These are phyloP conservation scores for Trichogramma pretiosum DNA, from an alignment of 1,140 invertebrate genomes.

Conservation along the genomic window DNA sequence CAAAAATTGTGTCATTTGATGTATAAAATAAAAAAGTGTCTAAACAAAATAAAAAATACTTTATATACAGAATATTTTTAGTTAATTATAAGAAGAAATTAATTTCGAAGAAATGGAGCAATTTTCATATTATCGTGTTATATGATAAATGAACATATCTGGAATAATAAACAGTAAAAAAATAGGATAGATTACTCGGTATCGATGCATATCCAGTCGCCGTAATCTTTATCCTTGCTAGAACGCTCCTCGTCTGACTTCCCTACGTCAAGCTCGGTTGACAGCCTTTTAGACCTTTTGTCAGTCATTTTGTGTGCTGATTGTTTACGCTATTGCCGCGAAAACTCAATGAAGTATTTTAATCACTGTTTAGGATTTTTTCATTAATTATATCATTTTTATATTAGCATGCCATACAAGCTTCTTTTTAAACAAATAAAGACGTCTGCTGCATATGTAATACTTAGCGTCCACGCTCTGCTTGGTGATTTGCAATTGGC, in stretches of 20 bases:
- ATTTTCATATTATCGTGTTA: neutral
- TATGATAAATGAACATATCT: neutral
- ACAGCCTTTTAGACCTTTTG: constrained; percentile 13
- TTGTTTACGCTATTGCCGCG: no score
- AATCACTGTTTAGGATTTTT: no score
- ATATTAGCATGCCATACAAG: no score
- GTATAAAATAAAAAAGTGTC: neutral
- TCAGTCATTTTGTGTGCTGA: constrained; percentile 14
- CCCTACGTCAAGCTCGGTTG: constrained; percentile 9
- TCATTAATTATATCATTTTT: no score
- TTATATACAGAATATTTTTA: neutral
- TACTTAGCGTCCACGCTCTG: no score
- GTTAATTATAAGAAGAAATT: neutral
- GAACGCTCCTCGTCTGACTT: constrained; percentile 33
- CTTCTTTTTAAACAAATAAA: no score
- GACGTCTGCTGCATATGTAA: no score
- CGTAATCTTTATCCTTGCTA: constrained; percentile 35
- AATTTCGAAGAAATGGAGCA: neutral
- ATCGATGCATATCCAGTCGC: constrained; percentile 43
- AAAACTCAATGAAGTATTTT: no score
- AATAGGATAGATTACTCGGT: constrained; percentile 34
- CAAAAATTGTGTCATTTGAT: neutral
- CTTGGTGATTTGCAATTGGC: no score
- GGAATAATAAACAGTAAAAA: neutral
- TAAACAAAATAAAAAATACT: neutral